These are phyloP conservation scores for Cephalopachus bancanus DNA, from an alignment of 2,797 vertebrate genomes.

Conservation along the genomic window DNA sequence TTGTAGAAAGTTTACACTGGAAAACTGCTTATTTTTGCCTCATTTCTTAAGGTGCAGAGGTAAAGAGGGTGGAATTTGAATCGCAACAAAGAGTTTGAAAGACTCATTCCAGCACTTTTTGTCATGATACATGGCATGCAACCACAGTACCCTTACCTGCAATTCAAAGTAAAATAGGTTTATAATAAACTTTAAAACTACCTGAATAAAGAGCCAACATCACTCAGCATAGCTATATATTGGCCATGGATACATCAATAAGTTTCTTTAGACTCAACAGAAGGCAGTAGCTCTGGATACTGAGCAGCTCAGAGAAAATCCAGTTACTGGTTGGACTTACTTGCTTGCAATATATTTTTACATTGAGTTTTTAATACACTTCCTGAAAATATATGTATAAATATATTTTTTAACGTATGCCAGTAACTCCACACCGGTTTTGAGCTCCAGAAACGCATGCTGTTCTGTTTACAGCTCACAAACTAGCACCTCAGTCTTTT, in stretches of 20 bases:
- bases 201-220: background rate
- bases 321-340: too few species aligned
- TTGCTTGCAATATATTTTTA: too few species aligned
- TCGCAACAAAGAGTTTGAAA: background rate
- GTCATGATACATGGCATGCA: background rate
- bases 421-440: too few species aligned
- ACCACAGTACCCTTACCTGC: background rate
- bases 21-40: background rate
- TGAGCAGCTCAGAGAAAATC: background rate
- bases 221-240: background rate
- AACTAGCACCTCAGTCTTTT: too few species aligned
- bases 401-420: too few species aligned
- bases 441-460: too few species aligned
- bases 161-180: background rate
- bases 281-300: background rate
- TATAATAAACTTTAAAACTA: background rate
- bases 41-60: background rate
- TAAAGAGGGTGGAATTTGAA: too few species aligned
- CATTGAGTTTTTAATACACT: too few species aligned
- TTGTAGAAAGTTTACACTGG: background rate
- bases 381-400: too few species aligned
- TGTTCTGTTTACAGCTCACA: too few species aligned
- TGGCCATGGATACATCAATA: background rate
- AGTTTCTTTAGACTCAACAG: background rate
- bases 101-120: background rate